phyloP scores from a whole-genome alignment of 2,113 vertebrate genomes.

The Sus scrofa region T2T-Sscrofa CM000814.6:114136501-114137000 shows the following conservation, averaged over 20 bases:
- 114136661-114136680: not conserved
- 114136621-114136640: not conserved
- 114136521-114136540: not conserved
- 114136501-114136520: not conserved
- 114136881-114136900: not conserved
- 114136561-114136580: not conserved
- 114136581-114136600: not conserved
- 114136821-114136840: not conserved
- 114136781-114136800: not conserved
- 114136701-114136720: not conserved
- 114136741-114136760: not conserved
- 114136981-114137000: not conserved
- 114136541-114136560: not conserved
- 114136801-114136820: not conserved
- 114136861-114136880: too few species aligned
- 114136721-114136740: not conserved
- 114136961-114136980: not conserved
- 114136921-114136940: not conserved
- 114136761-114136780: not conserved
- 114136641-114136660: not conserved
- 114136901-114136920: not conserved
- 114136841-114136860: not conserved
- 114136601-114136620: not conserved
- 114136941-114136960: not conserved
- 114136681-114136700: not conserved